phyloP scores from a whole-genome alignment of 2,888 invertebrate species.

The Phoenoteleia sp. region DNA sequence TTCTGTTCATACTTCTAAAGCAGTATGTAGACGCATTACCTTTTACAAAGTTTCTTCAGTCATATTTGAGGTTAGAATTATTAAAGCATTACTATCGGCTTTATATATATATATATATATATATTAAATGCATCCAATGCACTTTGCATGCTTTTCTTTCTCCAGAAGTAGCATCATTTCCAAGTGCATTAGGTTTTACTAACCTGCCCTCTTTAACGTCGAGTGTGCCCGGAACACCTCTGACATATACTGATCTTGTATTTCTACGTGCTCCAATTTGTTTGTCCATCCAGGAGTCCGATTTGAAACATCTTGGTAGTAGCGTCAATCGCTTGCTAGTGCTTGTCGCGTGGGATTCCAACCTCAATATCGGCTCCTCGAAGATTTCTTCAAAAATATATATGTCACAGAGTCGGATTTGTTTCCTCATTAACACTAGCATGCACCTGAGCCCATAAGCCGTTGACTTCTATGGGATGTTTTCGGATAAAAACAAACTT shows the following conservation, averaged over 20 bases:
- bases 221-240: constrained; percentile 1
- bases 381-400: background rate
- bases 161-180: background rate
- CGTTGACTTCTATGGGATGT: too few species aligned
- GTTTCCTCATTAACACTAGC: too few species aligned
- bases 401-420: too few species aligned
- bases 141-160: background rate
- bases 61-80: constrained; percentile 18
- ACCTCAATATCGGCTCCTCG: background rate
- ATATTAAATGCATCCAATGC: background rate
- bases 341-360: background rate
- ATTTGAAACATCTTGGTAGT: too few species aligned
- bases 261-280: constrained; percentile 42
- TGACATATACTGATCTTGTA: constrained; percentile 17
- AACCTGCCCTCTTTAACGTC: constrained; percentile 25
- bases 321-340: too few species aligned
- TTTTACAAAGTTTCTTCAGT: constrained; percentile 11
- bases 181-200: constrained; percentile 3
- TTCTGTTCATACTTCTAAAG: constrained; percentile 1
- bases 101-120: too few species aligned
- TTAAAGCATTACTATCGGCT: constrained; percentile 14
- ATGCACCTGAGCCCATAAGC: too few species aligned
- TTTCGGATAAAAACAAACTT: too few species aligned
- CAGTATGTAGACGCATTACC: background rate
- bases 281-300: constrained; percentile 39